phyloP scores from a whole-genome alignment of 2,113 vertebrate species.

The Leptobrachium leishanense region DNA sequence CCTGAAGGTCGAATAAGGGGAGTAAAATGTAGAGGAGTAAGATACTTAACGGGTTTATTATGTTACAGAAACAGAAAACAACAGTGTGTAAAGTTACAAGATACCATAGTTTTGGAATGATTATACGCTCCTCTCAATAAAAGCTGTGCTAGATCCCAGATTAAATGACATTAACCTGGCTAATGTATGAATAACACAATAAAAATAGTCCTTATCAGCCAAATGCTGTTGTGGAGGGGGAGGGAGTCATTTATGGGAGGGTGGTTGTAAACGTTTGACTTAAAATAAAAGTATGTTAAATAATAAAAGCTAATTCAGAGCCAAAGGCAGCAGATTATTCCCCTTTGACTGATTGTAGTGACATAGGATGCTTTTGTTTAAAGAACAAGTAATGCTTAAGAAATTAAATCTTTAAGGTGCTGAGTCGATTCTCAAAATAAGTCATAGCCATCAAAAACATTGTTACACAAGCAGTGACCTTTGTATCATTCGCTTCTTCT shows the following conservation, averaged over 20 bases:
- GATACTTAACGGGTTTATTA: background rate
- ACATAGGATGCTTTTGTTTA: too few species aligned
- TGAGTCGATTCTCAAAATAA: too few species aligned
- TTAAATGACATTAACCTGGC: conserved; percentile 54
- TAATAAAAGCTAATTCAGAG: background rate
- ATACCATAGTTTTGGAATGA: conserved; percentile 45
- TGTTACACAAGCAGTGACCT: too few species aligned
- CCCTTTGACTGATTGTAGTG: background rate
- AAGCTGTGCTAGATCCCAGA: conserved; percentile 49
- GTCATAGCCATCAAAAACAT: too few species aligned
- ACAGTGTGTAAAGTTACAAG: background rate
- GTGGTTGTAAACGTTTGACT: background rate
- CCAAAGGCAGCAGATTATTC: conserved; percentile 1
- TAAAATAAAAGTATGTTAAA: background rate
- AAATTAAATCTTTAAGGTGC: too few species aligned
- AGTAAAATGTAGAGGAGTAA: too few species aligned
- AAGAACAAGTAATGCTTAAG: too few species aligned
- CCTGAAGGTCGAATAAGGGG: too few species aligned
- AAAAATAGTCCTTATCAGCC: conserved; percentile 17
- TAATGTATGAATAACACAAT: conserved; percentile 48
- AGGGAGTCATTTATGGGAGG: background rate
- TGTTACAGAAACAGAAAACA: conserved; percentile 18
- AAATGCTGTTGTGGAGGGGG: conserved; percentile 2
- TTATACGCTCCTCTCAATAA: conserved; percentile 48
- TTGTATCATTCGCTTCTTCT: too few species aligned